A percentile compares a stretch with the other conserved stretches of the same genome.
These are phyloP conservation scores for Endotricha flammealis DNA, from an alignment of 2,888 invertebrate genomes.

Conservation along the genomic window DNA sequence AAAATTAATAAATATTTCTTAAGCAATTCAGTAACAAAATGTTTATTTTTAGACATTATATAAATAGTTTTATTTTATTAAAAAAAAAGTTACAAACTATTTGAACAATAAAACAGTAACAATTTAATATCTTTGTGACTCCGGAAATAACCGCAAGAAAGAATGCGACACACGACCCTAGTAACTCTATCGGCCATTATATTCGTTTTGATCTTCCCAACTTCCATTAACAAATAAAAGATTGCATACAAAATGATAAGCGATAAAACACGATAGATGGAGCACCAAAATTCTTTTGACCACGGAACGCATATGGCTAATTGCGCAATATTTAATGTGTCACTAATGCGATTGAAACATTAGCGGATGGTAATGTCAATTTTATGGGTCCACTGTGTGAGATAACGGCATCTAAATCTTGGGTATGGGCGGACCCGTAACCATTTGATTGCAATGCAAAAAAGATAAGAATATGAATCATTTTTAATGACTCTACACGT, in stretches of 20 bases:
- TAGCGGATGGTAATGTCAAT: constrained; percentile 62
- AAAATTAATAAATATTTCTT: too few species aligned
- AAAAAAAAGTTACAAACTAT: too few species aligned
- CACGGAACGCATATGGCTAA: constrained; percentile 29
- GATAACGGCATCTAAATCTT: constrained; percentile 49
- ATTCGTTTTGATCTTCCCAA: constrained; percentile 7
- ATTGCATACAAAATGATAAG: constrained; percentile 1
- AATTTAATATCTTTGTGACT: too few species aligned
- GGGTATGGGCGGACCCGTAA: constrained; percentile 27
- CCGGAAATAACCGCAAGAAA: too few species aligned
- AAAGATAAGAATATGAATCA: constrained; percentile 33
- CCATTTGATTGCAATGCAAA: constrained; percentile 28
- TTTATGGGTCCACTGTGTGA: constrained; percentile 52
- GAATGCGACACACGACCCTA: too few species aligned
- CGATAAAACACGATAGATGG: not conserved
- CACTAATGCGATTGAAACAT: constrained; percentile 65
- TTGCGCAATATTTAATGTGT: constrained; percentile 66
- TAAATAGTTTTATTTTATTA: too few species aligned
- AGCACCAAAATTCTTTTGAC: constrained; percentile 10
- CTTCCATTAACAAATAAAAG: constrained; percentile 4
- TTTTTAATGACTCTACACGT: constrained; percentile 20
- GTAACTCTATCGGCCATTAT: too few species aligned
- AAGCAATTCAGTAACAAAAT: too few species aligned
- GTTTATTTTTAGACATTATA: too few species aligned
- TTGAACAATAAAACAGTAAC: too few species aligned